Conservation (phyloP, 1,140 invertebrate genomes). For the Pachyrhynchus sulphureomaculatus region DNA sequence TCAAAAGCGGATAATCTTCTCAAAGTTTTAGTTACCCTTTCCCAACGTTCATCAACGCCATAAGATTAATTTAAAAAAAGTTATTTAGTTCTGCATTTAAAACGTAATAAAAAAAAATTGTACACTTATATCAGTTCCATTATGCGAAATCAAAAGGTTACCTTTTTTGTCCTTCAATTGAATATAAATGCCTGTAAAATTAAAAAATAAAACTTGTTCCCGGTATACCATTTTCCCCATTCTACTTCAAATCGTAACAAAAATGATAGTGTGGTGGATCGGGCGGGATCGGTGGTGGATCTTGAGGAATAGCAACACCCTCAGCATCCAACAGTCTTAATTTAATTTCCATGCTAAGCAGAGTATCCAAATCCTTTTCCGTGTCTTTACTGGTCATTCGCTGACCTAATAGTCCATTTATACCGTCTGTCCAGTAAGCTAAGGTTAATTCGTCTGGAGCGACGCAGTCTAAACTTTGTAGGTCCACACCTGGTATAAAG, state of each 20-base stretch:
- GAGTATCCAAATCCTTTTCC: constrained; percentile 85
- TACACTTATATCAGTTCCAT: too few species aligned
- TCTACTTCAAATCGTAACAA: constrained; percentile 63
- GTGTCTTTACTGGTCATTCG: constrained; percentile 89
- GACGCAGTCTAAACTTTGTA: constrained; percentile 84
- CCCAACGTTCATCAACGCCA: too few species aligned
- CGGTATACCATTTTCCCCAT: neutral
- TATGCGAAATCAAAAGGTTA: too few species aligned
- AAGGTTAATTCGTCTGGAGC: constrained; percentile 87
- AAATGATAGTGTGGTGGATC: constrained; percentile 88
- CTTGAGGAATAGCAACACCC: constrained; percentile 90
- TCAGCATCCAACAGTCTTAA: constrained; percentile 89
- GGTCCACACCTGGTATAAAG: constrained; percentile 50
- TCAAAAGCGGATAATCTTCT: too few species aligned
- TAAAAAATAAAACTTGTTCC: neutral
- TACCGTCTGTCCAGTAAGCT: constrained; percentile 95
- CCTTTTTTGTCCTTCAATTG: too few species aligned
- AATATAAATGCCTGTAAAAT: too few species aligned
- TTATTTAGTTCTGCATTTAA: too few species aligned
- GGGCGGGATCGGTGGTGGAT: constrained; percentile 86
- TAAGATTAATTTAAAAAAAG: too few species aligned
- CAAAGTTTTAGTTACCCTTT: too few species aligned
- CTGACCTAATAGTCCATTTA: constrained; percentile 86
- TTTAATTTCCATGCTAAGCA: constrained; percentile 96
- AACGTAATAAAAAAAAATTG: too few species aligned